Evolutionary conservation across 2,888 invertebrate species (phyloP).

Genomic region (Drosophila pegasa): DNA sequence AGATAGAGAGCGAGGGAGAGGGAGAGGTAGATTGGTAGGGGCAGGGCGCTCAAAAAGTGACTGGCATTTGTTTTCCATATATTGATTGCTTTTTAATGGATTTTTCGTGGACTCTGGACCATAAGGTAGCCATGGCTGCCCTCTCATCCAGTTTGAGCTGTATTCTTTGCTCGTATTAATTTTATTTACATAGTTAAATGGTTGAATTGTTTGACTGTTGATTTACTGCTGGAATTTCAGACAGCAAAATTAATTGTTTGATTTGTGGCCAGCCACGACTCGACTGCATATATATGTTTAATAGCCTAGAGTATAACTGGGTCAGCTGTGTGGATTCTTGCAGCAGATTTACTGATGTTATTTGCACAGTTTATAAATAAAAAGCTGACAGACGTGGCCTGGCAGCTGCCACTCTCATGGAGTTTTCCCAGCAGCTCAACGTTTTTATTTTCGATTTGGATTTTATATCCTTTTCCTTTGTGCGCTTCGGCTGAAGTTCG

Average conservation of each 20-base stretch:
- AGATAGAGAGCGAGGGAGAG: neutral
- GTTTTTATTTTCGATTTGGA: constrained; percentile 2
- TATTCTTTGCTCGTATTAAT: constrained; percentile 56
- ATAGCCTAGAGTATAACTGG: constrained; percentile 31
- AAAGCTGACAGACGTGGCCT: constrained; percentile 61
- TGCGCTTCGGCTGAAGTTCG: constrained; percentile 20
- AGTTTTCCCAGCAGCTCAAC: constrained; percentile 42
- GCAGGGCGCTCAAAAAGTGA: constrained; percentile 52
- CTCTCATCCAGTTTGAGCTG: constrained; percentile 8
- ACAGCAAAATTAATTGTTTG: constrained; percentile 77
- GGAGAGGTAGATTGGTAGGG: constrained; percentile 6
- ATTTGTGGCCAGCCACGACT: constrained; percentile 56
- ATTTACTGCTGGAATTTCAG: constrained; percentile 78
- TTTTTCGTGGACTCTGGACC: constrained; percentile 62
- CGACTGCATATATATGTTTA: neutral
- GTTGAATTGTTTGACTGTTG: constrained; percentile 80
- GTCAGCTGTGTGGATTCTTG: constrained; percentile 36
- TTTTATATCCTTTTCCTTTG: constrained; percentile 17
- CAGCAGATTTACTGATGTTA: constrained; percentile 69
- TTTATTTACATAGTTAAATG: constrained; percentile 80
- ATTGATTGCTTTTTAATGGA: constrained; percentile 81
- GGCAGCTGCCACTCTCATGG: constrained; percentile 55
- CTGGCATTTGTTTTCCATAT: constrained; percentile 77
- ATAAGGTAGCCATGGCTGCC: constrained; percentile 48
- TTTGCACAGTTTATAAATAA: constrained; percentile 78